Base-by-base conservation (phyloP, 2,113 vertebrate species). In the Petromus typicus region DNA sequence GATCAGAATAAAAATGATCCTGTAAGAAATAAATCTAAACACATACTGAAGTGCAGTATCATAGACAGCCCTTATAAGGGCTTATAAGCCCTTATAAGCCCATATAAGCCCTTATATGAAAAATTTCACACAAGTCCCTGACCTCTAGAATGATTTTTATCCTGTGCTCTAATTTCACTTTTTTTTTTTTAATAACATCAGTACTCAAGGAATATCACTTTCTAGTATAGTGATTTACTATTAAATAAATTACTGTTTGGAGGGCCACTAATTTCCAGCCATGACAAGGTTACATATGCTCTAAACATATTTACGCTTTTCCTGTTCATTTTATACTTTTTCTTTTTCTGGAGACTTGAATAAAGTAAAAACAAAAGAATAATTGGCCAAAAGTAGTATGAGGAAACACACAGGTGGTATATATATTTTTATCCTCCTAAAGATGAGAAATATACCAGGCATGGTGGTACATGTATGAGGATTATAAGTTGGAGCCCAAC, bases 201-300 rank as follows among this genome's bases (percentile, higher is more conserved):
- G 69, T 78, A 54, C 37, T 61, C 67, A 79, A 90, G 43, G 67
- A 56, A 86, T 5, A 66, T 20, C 90, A 83, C 40, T 95, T 94
- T 90, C 64, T 34, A 90, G 57, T 56, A 82, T 10, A 87, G 43
- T 67, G n/a, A 90, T 51, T 96, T 93, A 57, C 6, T 54, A 92
- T 59, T 80, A 89, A 93, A 43, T 92, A 88, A 93, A 93, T 51
- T 90, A 94, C 51, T 91, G 34, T 30, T 88, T 88, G 71, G 14
- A 89, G 18, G 56, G 71, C 30, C 30, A 61, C 59, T 43, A 48
- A 95, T 90, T 93, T 90, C 91, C 13, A 94, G 69, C 43, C 93
- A 71, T 87, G 69, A 92, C 69, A 85, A 84, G 85, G 56, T 73
- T 45, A 83, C 48, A 89, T 20, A 91, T 3, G 37, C 34, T 66